These are phyloP conservation scores for Luscinia luscinia DNA, from an alignment of 2,797 vertebrate genomes.

Conservation along the genomic window DNA sequence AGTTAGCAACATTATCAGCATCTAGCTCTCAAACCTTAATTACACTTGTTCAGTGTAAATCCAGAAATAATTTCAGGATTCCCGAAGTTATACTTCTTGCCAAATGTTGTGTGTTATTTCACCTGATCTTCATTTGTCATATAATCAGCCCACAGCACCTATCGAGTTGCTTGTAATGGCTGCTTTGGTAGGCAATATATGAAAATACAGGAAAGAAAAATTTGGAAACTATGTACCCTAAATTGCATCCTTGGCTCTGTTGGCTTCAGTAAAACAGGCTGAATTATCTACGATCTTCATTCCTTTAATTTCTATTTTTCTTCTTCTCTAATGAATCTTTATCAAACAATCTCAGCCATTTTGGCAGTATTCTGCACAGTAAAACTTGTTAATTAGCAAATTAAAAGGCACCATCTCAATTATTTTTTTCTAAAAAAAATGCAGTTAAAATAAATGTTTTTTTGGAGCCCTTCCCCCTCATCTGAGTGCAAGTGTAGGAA, in stretches of 20 bases:
- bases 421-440: background rate
- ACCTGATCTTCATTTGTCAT: background rate
- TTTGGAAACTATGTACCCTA: background rate
- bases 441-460: background rate
- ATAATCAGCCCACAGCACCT: background rate
- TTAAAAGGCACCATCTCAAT: background rate
- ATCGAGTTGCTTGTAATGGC: background rate
- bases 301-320: background rate
- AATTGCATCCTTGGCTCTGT: background rate
- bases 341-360: background rate
- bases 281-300: background rate
- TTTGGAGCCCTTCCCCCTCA: background rate
- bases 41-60: background rate
- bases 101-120: background rate
- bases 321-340: background rate
- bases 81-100: background rate
- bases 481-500: background rate
- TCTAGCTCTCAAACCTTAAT: background rate
- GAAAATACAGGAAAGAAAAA: slow-evolving; percentile 16
- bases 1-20: background rate
- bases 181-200: background rate
- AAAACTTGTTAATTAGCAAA: background rate
- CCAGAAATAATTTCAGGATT: background rate
- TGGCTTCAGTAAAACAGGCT: background rate
- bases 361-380: background rate